Percentiles rank a stretch among this genome's conserved stretches.
These are phyloP conservation scores for Dolichallabes microphthalmus DNA, from an alignment of 2,113 vertebrate genomes.

Conservation along the genomic window DNA sequence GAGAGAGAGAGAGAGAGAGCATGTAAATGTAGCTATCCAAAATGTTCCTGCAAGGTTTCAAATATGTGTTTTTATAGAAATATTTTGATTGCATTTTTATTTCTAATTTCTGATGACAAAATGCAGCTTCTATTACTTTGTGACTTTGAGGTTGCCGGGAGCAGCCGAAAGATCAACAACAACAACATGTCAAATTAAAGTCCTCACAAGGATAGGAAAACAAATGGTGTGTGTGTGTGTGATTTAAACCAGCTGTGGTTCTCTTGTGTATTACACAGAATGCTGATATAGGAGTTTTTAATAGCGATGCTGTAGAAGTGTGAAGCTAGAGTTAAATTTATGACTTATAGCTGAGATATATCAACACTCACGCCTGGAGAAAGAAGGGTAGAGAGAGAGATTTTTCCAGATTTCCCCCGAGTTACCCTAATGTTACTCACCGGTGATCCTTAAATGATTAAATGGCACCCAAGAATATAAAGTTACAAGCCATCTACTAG, in stretches of 20 bases:
- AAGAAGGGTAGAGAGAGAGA: neutral
- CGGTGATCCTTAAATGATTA: neutral
- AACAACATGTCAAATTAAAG: too few species aligned
- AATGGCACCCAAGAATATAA: constrained; percentile 21
- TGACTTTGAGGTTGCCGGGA: too few species aligned
- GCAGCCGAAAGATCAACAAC: too few species aligned
- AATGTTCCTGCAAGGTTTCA: too few species aligned
- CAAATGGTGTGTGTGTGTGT: neutral
- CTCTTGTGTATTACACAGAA: constrained; percentile 13
- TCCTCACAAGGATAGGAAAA: neutral
- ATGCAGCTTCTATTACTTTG: neutral
- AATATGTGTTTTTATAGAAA: too few species aligned
- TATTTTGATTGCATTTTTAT: too few species aligned
- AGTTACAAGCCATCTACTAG: constrained; percentile 9
- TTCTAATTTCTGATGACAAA: neutral
- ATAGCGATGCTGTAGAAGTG: constrained; percentile 49
- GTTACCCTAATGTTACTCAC: constrained; percentile 9
- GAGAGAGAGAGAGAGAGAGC: neutral
- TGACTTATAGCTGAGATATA: constrained; percentile 53
- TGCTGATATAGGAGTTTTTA: constrained; percentile 56
- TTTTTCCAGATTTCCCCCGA: constrained; percentile 2
- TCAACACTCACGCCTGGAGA: constrained; percentile 38
- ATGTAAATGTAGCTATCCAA: neutral
- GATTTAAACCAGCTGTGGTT: constrained; percentile 41
- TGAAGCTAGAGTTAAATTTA: constrained; percentile 62